A percentile compares a stretch with the other conserved stretches of the same genome.
Conservation (phyloP, 1,140 invertebrate species). For the Penaeus chinensis region DNA sequence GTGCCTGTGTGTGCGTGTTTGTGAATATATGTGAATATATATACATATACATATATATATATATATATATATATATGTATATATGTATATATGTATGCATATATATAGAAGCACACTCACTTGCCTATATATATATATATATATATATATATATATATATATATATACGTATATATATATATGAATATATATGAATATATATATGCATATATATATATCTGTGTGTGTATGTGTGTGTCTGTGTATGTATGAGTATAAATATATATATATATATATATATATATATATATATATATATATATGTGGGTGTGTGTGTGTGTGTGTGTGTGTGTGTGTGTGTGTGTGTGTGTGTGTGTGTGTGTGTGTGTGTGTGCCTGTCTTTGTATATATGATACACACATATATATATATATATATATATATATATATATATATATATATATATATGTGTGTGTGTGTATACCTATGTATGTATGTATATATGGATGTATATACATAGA, state of each 20-base stretch:
- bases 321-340: neutral
- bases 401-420: constrained; percentile 4
- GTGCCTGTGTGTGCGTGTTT: neutral
- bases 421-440: neutral
- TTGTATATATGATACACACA: neutral
- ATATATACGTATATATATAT: constrained; percentile 19
- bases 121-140: neutral
- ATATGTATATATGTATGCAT: neutral
- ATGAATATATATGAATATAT: constrained; percentile 7
- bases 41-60: neutral
- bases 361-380: neutral
- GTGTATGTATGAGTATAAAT: neutral
- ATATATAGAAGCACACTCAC: neutral
- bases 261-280: constrained; percentile 4
- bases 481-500: too few species aligned
- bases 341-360: too few species aligned
- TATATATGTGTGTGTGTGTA: too few species aligned
- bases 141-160: constrained; percentile 19
- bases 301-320: neutral
- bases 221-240: neutral
- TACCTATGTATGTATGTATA: too few species aligned
- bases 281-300: neutral
- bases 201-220: constrained; percentile 2
- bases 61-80: neutral
- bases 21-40: neutral